Percentiles rank a stretch among this genome's conserved stretches.
phyloP scores from a whole-genome alignment of 2,797 vertebrate species.

The Todus mexicanus region DNA sequence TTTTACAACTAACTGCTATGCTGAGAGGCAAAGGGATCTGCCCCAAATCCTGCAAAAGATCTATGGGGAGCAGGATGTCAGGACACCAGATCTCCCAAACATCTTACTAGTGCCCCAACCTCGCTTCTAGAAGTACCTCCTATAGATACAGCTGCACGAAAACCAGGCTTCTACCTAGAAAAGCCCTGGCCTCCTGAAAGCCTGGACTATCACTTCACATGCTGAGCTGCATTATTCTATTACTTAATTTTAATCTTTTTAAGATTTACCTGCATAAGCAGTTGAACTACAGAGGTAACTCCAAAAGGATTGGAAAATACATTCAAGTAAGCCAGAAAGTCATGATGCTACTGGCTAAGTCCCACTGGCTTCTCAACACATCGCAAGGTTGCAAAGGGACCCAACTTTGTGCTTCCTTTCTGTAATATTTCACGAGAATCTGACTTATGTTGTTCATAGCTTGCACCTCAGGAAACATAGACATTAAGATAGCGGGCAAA shows the following conservation, averaged over 20 bases:
- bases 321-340: neutral
- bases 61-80: neutral
- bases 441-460: neutral
- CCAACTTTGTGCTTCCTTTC: neutral
- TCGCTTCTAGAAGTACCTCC: neutral
- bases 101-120: neutral
- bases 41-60: neutral
- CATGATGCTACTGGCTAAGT: neutral
- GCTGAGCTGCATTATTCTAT: neutral
- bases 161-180: neutral
- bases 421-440: neutral
- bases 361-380: neutral
- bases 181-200: neutral
- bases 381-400: neutral
- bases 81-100: neutral
- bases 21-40: neutral
- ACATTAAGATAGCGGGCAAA: neutral
- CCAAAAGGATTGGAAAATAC: neutral
- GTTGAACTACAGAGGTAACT: neutral
- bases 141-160: neutral
- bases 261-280: neutral
- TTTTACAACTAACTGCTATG: neutral
- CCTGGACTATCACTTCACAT: neutral
- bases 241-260: no score
- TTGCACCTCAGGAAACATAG: neutral